Base-by-base conservation (phyloP, 1,140 invertebrate species). In the Meteorus sp. region DNA sequence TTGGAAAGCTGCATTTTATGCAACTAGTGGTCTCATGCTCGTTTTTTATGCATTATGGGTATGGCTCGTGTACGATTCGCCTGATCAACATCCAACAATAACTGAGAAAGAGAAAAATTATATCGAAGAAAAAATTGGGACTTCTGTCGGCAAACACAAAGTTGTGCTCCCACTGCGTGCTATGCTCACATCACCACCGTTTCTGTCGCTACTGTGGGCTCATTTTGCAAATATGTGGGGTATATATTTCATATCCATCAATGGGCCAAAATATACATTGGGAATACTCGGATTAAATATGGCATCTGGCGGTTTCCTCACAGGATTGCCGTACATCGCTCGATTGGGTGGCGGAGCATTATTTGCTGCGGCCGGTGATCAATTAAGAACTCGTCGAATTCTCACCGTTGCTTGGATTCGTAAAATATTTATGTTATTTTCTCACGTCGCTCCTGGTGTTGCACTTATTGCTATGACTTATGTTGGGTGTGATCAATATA, bases 261-360 rank as follows among this genome's bases (percentile, higher is more conserved):
- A 90, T 47, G 88, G 95, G 3, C 95, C 95, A 0, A 94, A 91
- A 54, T 97, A 94, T 73, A 86, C 96, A 63, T 87, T 90, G 29
- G 85, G 89, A 71, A 88, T 94, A 8, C 81, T 97, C 9, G 89
- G 92, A 53, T 95, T 94, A 63, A 84, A 95, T 64, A 82, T 96
- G 53, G 84, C 89, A 67, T 77, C 82, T 64, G 87, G 87, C 45
- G 88, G 88, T 31, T 76, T 84, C n/a, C 74, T 89, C 43, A 87
- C 87, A n/a, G 85, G 87, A 9, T 64, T 89, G 37, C 88, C 88
- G 1, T 88, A 89, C 59, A 81, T 90, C 43, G 82, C 85, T 7
- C 81, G 88, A 67, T 68, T 89, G 31, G 63, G 85, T 1, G 77
- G 85, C 35, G 87, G 87, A 31, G 84, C 86, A 45, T 74, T 85